Percentiles rank a stretch among this genome's conserved stretches.
These are phyloP conservation scores for Semicossyphus pulcher DNA, from an alignment of 2,113 vertebrate genomes.

Conservation along the genomic window DNA sequence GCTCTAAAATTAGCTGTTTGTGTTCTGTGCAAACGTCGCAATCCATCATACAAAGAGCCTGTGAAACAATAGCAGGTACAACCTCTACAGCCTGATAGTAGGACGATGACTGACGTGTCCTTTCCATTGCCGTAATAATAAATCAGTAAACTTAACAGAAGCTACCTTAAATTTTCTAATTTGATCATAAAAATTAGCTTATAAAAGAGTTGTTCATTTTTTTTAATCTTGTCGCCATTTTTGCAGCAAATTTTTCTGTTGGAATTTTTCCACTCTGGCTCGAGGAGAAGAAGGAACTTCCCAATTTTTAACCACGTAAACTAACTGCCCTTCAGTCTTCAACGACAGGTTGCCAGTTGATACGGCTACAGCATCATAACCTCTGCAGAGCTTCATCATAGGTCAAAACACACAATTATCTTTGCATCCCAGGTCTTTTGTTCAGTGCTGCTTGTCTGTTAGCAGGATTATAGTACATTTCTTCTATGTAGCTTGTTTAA, in stretches of 20 bases:
- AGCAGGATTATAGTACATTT: background rate
- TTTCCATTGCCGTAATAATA: too few relatives aligned
- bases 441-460: background rate
- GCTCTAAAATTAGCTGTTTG: background rate
- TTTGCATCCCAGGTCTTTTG: background rate
- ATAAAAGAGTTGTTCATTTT: background rate
- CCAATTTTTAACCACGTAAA: background rate
- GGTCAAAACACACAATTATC: background rate
- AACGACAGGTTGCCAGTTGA: background rate
- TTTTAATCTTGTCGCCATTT: too few relatives aligned
- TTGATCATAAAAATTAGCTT: background rate
- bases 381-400: background rate
- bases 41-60: background rate
- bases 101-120: background rate
- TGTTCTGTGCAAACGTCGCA: background rate
- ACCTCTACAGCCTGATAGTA: background rate
- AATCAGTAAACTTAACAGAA: too few relatives aligned
- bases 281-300: background rate
- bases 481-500: background rate
- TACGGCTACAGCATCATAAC: background rate
- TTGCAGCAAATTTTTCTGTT: background rate
- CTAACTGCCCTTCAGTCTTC: background rate
- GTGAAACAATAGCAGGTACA: background rate
- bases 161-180: background rate
- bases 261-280: background rate